Conservation (phyloP, 2,797 vertebrate genomes). For the Spea hammondii region DNA sequence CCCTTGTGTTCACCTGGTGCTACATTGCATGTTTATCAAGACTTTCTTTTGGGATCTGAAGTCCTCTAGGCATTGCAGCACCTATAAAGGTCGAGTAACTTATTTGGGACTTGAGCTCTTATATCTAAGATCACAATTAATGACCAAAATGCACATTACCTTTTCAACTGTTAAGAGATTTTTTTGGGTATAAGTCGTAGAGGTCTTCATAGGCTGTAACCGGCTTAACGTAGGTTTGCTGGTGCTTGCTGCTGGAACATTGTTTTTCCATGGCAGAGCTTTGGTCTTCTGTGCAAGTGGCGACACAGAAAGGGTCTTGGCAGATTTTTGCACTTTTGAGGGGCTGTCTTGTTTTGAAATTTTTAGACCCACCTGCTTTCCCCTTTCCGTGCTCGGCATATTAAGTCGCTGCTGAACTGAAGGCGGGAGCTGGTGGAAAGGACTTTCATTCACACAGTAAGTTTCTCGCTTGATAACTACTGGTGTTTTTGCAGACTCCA, state of each 20-base stretch:
- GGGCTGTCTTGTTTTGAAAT: conserved; percentile 63
- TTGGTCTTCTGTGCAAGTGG: conserved; percentile 46
- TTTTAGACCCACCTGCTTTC: background rate
- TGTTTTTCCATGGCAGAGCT: conserved; percentile 39
- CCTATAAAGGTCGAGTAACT: no score
- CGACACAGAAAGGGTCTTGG: conserved; percentile 11
- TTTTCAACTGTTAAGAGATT: conserved; percentile 54
- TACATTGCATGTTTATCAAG: no score
- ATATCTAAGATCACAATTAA: no score
- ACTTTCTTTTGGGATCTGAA: no score
- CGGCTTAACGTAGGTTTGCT: conserved; percentile 42
- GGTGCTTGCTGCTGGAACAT: background rate
- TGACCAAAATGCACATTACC: conserved; percentile 55
- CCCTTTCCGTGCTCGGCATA: conserved; percentile 13
- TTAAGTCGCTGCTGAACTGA: conserved; percentile 66
- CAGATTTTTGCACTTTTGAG: conserved; percentile 50
- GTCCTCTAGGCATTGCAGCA: no score
- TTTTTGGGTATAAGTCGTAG: conserved; percentile 50
- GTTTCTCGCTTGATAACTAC: conserved; percentile 79
- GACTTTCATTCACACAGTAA: conserved; percentile 79
- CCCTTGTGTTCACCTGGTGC: no score
- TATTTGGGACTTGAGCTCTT: no score
- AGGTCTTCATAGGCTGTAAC: conserved; percentile 46
- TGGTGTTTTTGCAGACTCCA: conserved; percentile 64
- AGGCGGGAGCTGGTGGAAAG: conserved; percentile 73